Base-by-base conservation (phyloP, 2,888 invertebrate genomes). In the Rhodophaea formosa region DNA sequence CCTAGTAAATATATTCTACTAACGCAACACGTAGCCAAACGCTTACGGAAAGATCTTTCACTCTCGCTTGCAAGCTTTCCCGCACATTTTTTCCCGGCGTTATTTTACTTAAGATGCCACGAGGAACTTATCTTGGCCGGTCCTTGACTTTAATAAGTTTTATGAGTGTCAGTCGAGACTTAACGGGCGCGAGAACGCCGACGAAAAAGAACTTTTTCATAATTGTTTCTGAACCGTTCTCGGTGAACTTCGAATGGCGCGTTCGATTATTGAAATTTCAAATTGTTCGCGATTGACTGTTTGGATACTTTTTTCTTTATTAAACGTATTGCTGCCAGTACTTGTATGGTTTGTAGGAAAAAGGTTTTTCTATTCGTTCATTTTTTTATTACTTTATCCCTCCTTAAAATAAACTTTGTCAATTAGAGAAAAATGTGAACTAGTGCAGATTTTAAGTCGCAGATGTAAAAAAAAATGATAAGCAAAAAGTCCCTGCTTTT, bases 71-170 rank as follows among this genome's bases (percentile, higher is more conserved):
- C 71, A 86, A 86, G 75, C 85, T 87, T 82, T 80, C 78, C 70
- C 73, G 80, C 77, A 81, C 84, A 80, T 86, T 89, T 89, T 88
- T 89, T 88, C 83, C 74, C 82, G 72, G 77, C 88, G 86, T 88
- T 89, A 89, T 91, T 90, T 91, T 89, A 91, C 90, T 89, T 88
- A 90, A 89, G 89, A 86, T 86, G 80, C 80, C 75, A 71, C 77
- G 86, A 80, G 81, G 82, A 91, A 89, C 87, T 89, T 90, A 89
- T 88, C 90, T 89, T 86, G 87, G 86, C 79, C 87, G 87, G 90
- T 90, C 88, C 89, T 90, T 90, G 90, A 90, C 90, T 90, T 90
- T 89, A 90, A 90, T 90, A 90, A 91, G 89, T 91, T 90, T 90
- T 88, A 89, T 88, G 89, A 90, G 88, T 87, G 89, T 88, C 88